These are phyloP conservation scores for Plumapathes pennacea DNA, from an alignment of 92 coral and sea anemone genomes.

Conservation along the genomic window DNA sequence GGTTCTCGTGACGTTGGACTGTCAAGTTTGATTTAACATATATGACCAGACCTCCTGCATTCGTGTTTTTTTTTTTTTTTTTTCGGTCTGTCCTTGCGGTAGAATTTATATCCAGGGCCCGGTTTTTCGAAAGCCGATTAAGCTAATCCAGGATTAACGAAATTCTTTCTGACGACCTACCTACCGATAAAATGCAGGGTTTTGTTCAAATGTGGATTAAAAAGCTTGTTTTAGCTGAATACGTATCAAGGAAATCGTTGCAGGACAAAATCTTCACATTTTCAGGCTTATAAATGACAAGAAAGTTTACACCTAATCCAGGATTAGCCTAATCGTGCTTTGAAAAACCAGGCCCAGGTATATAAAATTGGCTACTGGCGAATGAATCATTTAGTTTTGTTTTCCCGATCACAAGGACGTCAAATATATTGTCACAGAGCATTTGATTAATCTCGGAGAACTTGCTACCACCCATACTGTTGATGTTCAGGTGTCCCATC, in stretches of 20 bases:
- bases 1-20: neutral
- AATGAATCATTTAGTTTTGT: constrained; percentile 1
- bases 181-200: too few species aligned
- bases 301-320: too few species aligned
- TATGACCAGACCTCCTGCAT: constrained; percentile 4
- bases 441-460: constrained; percentile 4
- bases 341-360: too few species aligned
- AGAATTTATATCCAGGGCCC: neutral
- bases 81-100: constrained; percentile 10
- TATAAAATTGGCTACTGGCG: constrained; percentile 1
- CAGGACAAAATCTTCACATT: too few species aligned
- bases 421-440: constrained; percentile 7
- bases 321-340: too few species aligned
- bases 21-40: constrained; percentile 7
- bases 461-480: constrained; percentile 13
- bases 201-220: too few species aligned
- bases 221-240: too few species aligned
- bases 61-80: too few species aligned
- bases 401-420: constrained; percentile 7
- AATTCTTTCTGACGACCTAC: neutral
- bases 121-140: constrained; percentile 5
- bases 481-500: constrained; percentile 9
- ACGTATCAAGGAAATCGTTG: too few species aligned
- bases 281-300: too few species aligned
- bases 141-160: neutral